These are phyloP conservation scores for Cotesia typhae DNA, from an alignment of 1,140 invertebrate genomes.

Conservation along the genomic window DNA sequence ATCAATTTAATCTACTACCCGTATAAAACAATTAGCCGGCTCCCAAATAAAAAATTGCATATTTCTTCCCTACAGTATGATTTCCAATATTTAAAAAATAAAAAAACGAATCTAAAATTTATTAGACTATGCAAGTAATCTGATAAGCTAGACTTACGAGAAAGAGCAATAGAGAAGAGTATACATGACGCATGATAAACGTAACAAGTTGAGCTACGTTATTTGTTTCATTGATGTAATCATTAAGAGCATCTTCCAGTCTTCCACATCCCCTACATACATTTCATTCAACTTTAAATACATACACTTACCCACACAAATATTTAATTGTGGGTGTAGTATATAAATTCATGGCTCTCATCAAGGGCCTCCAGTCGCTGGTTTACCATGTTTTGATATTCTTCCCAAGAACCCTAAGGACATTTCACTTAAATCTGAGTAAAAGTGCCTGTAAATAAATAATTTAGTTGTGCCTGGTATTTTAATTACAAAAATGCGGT, in stretches of 20 bases:
- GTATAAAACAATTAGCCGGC: no score
- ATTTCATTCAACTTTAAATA: slow-evolving; percentile 28
- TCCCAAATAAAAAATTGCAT: no score
- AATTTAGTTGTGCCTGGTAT: slow-evolving; percentile 5
- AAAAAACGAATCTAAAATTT: no score
- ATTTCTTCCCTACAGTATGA: no score
- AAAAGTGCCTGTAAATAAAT: neutral
- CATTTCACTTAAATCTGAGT: neutral
- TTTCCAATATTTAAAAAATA: no score
- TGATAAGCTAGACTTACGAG: no score
- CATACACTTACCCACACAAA: slow-evolving; percentile 39
- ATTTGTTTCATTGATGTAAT: slow-evolving; percentile 48
- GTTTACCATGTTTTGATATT: slow-evolving; percentile 39
- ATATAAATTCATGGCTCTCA: slow-evolving; percentile 58
- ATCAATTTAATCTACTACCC: no score
- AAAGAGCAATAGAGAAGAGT: neutral
- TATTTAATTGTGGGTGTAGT: slow-evolving; percentile 60
- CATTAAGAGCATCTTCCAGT: slow-evolving; percentile 41
- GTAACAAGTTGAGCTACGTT: slow-evolving; percentile 46
- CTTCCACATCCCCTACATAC: slow-evolving; percentile 38
- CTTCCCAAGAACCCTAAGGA: neutral
- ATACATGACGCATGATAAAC: slow-evolving; percentile 46
- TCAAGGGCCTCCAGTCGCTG: slow-evolving; percentile 43
- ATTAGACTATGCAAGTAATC: no score
- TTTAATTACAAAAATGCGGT: slow-evolving; percentile 28